A percentile compares a stretch with the other conserved stretches of the same genome.
Evolutionary conservation across 2,888 invertebrate species (phyloP).

Genomic region (Ennomos fuscantarius): DNA sequence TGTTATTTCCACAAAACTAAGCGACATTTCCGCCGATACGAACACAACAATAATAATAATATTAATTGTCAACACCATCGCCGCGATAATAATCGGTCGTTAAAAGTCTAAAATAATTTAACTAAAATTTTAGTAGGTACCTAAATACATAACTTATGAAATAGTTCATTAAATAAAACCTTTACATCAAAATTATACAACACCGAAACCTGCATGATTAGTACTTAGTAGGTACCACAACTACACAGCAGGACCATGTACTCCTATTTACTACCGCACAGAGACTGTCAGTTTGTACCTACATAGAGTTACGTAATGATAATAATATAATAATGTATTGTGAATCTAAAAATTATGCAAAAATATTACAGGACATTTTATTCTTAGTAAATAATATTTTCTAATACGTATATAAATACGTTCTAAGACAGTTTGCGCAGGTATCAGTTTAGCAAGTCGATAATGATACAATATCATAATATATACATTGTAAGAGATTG

Average conservation of each 20-base stretch:
- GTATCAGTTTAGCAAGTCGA: background rate
- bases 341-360: slow-evolving; percentile 51
- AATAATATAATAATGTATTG: slow-evolving; percentile 37
- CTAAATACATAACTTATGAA: slow-evolving; percentile 48
- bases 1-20: slow-evolving; percentile 11
- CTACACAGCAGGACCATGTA: slow-evolving; percentile 35
- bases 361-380: slow-evolving; percentile 48
- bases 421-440: background rate
- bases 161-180: slow-evolving; percentile 53
- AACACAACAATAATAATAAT: slow-evolving; percentile 9
- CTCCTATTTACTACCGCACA: slow-evolving; percentile 24
- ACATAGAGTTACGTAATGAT: slow-evolving; percentile 56
- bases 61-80: background rate
- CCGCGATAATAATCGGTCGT: slow-evolving; percentile 11
- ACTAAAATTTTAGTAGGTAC: slow-evolving; percentile 53
- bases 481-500: no score
- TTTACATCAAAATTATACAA: slow-evolving; percentile 66
- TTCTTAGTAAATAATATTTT: slow-evolving; percentile 25
- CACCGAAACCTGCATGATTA: slow-evolving; percentile 55
- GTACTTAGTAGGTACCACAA: slow-evolving; percentile 48
- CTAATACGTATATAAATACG: slow-evolving; percentile 23
- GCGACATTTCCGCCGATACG: slow-evolving; percentile 4
- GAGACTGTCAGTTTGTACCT: slow-evolving; percentile 57
- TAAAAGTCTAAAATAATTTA: slow-evolving; percentile 45
- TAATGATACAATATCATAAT: no score